A percentile compares a stretch with the other conserved stretches of the same genome.
phyloP scores from a whole-genome alignment of 2,113 vertebrate species.

The Tupaia chinensis region DNA sequence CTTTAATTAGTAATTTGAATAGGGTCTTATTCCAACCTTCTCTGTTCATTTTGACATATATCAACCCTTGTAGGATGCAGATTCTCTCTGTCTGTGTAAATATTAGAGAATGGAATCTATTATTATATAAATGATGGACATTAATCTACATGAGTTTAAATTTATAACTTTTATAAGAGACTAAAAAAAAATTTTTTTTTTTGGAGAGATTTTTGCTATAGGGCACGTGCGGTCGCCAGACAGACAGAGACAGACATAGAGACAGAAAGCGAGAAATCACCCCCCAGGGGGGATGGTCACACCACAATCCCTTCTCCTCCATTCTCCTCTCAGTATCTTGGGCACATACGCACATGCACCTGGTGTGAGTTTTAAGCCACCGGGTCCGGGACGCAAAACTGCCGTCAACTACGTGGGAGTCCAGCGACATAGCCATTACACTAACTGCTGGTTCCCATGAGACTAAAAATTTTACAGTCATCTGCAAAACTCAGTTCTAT shows the following conservation, averaged over 20 bases:
- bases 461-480: background rate
- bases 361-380: too few relatives aligned
- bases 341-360: too few relatives aligned
- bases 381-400: too few relatives aligned
- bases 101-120: background rate
- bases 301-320: too few relatives aligned
- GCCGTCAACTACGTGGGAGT: too few relatives aligned
- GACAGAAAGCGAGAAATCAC: too few relatives aligned
- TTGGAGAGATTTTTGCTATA: too few relatives aligned
- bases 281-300: too few relatives aligned
- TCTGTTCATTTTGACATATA: background rate
- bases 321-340: too few relatives aligned
- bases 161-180: slow-evolving; percentile 40
- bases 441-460: background rate
- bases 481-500: slow-evolving; percentile 24
- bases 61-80: background rate
- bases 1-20: slow-evolving; percentile 35
- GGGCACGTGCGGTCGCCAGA: too few relatives aligned
- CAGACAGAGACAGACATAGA: too few relatives aligned
- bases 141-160: background rate
- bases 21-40: background rate
- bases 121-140: background rate
- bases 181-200: background rate
- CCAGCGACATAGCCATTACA: too few relatives aligned
- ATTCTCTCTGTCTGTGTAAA: background rate